Conservation (phyloP, 1,140 invertebrate genomes). For the Papilio helenus region DNA sequence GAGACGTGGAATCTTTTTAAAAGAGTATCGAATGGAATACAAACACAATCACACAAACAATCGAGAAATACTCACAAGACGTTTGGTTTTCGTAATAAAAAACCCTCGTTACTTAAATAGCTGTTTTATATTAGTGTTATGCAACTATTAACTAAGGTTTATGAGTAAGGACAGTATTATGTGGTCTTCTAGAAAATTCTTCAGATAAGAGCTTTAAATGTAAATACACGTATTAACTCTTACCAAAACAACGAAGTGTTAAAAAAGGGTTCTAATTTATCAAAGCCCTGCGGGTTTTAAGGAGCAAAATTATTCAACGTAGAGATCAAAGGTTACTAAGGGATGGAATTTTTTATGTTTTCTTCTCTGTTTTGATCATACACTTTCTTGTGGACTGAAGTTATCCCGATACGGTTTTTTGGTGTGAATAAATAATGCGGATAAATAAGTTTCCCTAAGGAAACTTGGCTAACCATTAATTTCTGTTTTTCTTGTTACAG, state of each 20-base stretch:
- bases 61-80: background rate
- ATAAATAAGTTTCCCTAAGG: background rate
- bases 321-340: conserved; percentile 30
- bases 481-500: background rate
- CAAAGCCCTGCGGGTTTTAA: conserved; percentile 17
- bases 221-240: background rate
- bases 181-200: background rate
- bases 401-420: background rate
- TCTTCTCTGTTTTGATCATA: conserved; percentile 20
- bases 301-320: conserved; percentile 26
- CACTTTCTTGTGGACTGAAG: conserved; percentile 19
- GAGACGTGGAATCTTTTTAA: background rate
- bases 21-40: background rate
- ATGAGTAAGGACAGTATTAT: background rate
- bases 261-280: conserved; percentile 35
- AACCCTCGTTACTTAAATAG: background rate
- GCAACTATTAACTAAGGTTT: background rate
- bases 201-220: background rate
- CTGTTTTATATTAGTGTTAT: no score
- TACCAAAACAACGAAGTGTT: conserved; percentile 26
- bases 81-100: background rate
- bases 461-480: background rate
- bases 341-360: conserved; percentile 31
- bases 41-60: background rate
- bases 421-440: conserved; percentile 4